Base-by-base conservation (phyloP, 2,113 vertebrate genomes). In the Balaeniceps rex region DNA sequence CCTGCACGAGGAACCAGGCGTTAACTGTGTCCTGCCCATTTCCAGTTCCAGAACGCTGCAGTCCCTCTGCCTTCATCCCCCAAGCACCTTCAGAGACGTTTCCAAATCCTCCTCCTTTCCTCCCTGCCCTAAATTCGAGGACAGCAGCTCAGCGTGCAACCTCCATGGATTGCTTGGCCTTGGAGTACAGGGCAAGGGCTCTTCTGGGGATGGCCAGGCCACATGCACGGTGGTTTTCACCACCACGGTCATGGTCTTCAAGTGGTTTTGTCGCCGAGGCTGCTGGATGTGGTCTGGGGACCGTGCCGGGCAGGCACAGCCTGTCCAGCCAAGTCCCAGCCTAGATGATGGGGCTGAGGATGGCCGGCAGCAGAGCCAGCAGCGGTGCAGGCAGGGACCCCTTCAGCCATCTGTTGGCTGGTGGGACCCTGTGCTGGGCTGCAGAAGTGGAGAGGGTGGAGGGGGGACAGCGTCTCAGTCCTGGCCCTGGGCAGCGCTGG, bases 1-100 rank as follows among this genome's bases (percentile, higher is more conserved):
- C 92, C 83, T 64, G 83, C 83, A 75, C 2, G 16, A 92, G 91
- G 79, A 95, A 90, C 89, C 51, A 24, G 66, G 83, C 58, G 1
- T 95, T 96, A 93, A 94, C 96, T 33, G 54, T 94, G 72, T 93
- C 83, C 91, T 97, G 86, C 80, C 95, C 91, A 21, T 7, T 63
- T 69, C 84, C 76, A 44, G 60, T 25, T 72, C 84, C 58, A 77
- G 36, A 74, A 51, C 0, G 2, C 72, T 64, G 74, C 80, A n/a
- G 24, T 87, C 42, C 46, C 44, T 85, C 78, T 83, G 82, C 84
- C 55, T 86, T 28, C 63, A 16, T 26, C 22, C 44, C n/a, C 47
- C 2, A 1, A 18, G 58, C 79, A 46, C 61, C 51, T 82, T 54
- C 68, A 16, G 66, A 55, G 40, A 19, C 3, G 8, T 65, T 71